A percentile compares a stretch with the other conserved stretches of the same genome.
Evolutionary conservation across 2,797 vertebrate species (phyloP).

Genomic region (Dallia pectoralis): DNA sequence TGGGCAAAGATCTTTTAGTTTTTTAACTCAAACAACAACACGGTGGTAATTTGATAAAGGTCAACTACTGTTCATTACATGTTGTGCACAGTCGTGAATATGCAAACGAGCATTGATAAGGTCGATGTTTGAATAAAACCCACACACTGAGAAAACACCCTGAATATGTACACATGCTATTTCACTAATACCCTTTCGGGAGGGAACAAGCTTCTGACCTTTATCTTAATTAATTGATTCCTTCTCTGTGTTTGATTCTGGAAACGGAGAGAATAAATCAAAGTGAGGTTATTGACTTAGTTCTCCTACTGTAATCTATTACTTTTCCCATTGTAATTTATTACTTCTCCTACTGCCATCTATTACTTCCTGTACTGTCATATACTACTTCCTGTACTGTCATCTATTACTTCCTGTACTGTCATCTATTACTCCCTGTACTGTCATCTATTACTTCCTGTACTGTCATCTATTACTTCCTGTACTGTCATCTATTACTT

Average conservation of each 20-base stretch:
- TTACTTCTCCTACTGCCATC: too few species aligned
- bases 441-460: too few species aligned
- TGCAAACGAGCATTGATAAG: constrained; percentile 70
- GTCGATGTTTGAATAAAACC: constrained; percentile 66
- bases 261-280: constrained; percentile 17
- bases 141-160: constrained; percentile 48
- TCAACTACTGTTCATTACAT: constrained; percentile 59
- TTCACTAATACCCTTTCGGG: constrained; percentile 60
- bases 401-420: too few species aligned
- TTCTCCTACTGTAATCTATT: background rate
- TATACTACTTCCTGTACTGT: too few species aligned
- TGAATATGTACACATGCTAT: constrained; percentile 67
- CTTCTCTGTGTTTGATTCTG: constrained; percentile 13
- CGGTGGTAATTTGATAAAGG: constrained; percentile 65
- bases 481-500: too few species aligned
- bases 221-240: constrained; percentile 34
- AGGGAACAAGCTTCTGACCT: constrained; percentile 42
- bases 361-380: too few species aligned
- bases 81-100: constrained; percentile 46
- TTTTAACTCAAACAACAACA: constrained; percentile 37
- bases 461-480: too few species aligned
- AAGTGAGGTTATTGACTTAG: background rate
- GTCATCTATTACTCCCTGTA: too few species aligned
- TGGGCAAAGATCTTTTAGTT: constrained; percentile 20
- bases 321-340: too few species aligned